These are phyloP conservation scores for Charina bottae DNA, from an alignment of 2,113 vertebrate species.

Conservation along the genomic window DNA sequence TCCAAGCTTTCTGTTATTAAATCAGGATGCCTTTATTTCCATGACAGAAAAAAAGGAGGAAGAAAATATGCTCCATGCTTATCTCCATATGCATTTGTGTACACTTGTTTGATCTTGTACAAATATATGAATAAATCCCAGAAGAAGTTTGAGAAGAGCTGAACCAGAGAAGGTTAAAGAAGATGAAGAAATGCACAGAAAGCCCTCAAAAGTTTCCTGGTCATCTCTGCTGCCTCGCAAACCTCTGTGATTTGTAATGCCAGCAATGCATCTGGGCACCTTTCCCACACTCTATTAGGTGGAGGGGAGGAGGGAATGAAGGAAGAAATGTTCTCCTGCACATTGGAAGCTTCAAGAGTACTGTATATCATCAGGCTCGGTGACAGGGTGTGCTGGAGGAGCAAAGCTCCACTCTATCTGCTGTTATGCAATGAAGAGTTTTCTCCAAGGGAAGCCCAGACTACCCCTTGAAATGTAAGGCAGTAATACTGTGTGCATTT, in stretches of 20 bases:
- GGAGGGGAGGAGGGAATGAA: neutral
- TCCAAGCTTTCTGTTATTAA: neutral
- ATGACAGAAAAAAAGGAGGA: neutral
- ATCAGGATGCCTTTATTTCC: neutral
- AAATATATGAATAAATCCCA: neutral
- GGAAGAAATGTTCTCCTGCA: neutral
- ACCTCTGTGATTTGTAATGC: neutral
- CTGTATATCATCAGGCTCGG: neutral
- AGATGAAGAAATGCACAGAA: neutral
- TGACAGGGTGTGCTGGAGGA: neutral
- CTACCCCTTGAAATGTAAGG: neutral
- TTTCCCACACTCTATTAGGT: neutral
- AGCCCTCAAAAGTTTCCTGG: neutral
- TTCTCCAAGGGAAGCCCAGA: neutral
- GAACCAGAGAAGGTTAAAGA: neutral
- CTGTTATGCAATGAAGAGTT: neutral
- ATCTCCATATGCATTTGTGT: neutral
- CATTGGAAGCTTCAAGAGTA: neutral
- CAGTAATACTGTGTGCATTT: neutral
- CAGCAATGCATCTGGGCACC: neutral
- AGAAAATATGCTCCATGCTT: neutral
- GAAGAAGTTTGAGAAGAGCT: neutral
- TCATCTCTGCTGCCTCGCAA: neutral
- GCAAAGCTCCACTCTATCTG: neutral
- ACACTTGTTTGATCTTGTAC: neutral